These are phyloP conservation scores for Motacilla alba DNA, from an alignment of 2,113 vertebrate species.

Conservation along the genomic window DNA sequence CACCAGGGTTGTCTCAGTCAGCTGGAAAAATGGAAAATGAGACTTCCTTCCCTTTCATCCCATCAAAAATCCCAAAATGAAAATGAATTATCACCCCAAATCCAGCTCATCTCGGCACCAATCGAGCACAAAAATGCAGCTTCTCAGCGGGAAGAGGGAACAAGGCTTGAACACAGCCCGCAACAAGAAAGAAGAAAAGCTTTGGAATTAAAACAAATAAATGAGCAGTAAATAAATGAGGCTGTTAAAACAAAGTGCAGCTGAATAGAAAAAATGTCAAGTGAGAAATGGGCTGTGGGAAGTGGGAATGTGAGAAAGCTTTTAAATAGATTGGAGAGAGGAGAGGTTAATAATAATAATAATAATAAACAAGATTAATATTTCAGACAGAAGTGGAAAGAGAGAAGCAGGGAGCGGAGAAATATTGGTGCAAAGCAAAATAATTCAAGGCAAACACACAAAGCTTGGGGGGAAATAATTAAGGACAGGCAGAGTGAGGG, in stretches of 20 bases:
- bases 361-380: constrained; percentile 32
- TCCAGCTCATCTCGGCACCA: neutral
- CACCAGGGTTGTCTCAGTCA: neutral
- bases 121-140: neutral
- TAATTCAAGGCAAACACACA: constrained; percentile 3
- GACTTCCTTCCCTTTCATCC: neutral
- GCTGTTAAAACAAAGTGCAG: constrained; percentile 1
- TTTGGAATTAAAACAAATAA: constrained; percentile 33
- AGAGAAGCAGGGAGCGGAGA: neutral
- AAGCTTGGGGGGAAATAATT: neutral
- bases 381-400: neutral
- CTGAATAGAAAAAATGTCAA: neutral
- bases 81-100: neutral
- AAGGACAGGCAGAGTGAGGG: neutral
- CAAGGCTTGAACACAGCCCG: neutral
- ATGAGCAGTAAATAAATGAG: constrained; percentile 30
- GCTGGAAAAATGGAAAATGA: neutral
- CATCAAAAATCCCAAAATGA: neutral
- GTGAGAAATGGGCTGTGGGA: constrained; percentile 24
- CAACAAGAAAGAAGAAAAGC: neutral
- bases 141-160: neutral
- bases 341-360: constrained; percentile 14
- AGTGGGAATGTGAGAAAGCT: constrained; percentile 38
- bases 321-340: constrained; percentile 30
- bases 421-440: neutral